Percentiles rank a stretch among this genome's conserved stretches.
Conservation (phyloP, 2,888 invertebrate genomes). For the Drosophila nr. medialis region DNA sequence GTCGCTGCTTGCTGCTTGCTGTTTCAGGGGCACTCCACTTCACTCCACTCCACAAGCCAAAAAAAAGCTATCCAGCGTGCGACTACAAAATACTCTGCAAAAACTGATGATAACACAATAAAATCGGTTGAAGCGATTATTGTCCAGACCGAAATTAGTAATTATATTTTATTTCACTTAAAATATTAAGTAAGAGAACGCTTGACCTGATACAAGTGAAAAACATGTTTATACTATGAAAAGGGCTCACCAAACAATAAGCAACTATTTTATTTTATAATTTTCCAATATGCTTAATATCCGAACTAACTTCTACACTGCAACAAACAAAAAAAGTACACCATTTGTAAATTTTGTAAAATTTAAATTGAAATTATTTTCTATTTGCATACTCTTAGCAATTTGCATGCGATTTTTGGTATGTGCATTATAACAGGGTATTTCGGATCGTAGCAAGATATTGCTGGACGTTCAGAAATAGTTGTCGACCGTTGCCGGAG, state of each 20-base stretch:
- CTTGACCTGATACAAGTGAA: neutral
- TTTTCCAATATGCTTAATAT: too few species aligned
- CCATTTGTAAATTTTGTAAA: neutral
- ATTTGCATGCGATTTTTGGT: neutral
- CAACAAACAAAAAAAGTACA: neutral
- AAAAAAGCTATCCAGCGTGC: neutral
- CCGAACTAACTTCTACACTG: neutral
- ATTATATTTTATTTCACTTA: neutral
- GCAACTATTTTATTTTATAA: neutral
- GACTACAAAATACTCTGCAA: neutral
- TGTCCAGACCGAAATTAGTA: neutral
- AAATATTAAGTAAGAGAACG: neutral
- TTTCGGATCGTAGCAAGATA: slow-evolving; percentile 22
- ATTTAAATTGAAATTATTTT: neutral
- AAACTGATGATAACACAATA: neutral
- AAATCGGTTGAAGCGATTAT: neutral
- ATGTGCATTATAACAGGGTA: slow-evolving; percentile 16
- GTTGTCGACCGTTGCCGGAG: slow-evolving; percentile 40
- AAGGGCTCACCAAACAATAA: neutral
- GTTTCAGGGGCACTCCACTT: slow-evolving; percentile 24
- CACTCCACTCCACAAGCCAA: neutral
- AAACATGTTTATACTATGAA: neutral
- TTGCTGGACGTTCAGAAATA: slow-evolving; percentile 65
- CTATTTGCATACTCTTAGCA: too few species aligned
- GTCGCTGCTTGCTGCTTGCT: neutral